A percentile compares a stretch with the other conserved stretches of the same genome.
Evolutionary conservation across 2,797 vertebrate species (phyloP).

Genomic region (Intellagama lesueurii): DNA sequence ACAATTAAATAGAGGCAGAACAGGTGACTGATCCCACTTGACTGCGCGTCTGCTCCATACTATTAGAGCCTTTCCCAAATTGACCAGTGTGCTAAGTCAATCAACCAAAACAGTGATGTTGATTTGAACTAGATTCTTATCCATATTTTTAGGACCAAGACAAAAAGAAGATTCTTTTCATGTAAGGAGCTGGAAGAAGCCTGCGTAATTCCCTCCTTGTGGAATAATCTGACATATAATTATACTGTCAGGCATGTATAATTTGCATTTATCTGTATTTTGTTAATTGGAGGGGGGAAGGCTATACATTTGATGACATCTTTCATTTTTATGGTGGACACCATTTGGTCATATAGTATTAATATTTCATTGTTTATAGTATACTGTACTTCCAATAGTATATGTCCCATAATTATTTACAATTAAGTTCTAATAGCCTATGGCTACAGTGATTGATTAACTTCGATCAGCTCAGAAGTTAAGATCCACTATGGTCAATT

Average conservation of each 20-base stretch:
- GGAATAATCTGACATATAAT: neutral
- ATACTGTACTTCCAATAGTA: neutral
- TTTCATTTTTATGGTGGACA: neutral
- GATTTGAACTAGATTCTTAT: neutral
- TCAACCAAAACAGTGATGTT: conserved; percentile 43
- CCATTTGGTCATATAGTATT: neutral
- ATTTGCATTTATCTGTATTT: neutral
- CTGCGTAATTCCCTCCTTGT: neutral
- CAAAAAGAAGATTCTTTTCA: neutral
- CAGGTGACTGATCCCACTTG: neutral
- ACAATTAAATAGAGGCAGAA: neutral
- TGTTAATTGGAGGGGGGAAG: neutral
- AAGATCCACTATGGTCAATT: neutral
- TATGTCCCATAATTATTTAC: neutral
- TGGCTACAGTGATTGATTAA: neutral
- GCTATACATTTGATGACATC: neutral
- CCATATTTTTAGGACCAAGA: neutral
- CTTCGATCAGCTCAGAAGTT: neutral
- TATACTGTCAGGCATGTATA: neutral
- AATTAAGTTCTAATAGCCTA: neutral
- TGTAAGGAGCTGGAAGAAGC: neutral
- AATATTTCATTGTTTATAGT: neutral
- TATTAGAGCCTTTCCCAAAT: conserved; percentile 8
- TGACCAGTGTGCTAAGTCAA: conserved; percentile 44
- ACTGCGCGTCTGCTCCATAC: neutral